phyloP scores from a whole-genome alignment of 2,888 invertebrate genomes.

The Eupithecia vulgata region DNA sequence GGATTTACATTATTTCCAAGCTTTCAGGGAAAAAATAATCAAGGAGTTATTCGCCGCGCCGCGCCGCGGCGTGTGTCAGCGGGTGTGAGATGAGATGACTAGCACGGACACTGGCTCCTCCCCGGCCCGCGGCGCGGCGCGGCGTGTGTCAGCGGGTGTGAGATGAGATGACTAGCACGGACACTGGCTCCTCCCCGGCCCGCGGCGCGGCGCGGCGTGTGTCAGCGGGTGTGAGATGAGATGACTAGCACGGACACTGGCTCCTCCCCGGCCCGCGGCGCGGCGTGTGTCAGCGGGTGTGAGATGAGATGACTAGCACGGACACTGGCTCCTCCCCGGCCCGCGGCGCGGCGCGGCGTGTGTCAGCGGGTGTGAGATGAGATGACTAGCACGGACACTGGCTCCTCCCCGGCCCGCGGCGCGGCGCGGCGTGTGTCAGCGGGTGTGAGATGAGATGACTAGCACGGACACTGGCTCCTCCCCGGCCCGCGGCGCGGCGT shows the following conservation, averaged over 20 bases:
- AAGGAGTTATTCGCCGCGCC: background rate
- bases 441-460: background rate
- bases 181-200: background rate
- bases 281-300: too few relatives aligned
- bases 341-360: too few relatives aligned
- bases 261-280: background rate
- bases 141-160: too few relatives aligned
- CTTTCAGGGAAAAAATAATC: background rate
- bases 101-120: background rate
- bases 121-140: background rate
- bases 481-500: background rate
- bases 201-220: too few relatives aligned
- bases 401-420: background rate
- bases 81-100: background rate
- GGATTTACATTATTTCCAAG: constrained; percentile 37
- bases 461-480: background rate
- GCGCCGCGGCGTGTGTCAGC: too few relatives aligned
- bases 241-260: background rate
- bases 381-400: background rate
- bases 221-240: background rate
- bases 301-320: background rate
- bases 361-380: background rate
- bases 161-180: background rate
- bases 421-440: too few relatives aligned
- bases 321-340: background rate